phyloP scores from a whole-genome alignment of 2,888 invertebrate genomes.

The Tortricodes alternella region DNA sequence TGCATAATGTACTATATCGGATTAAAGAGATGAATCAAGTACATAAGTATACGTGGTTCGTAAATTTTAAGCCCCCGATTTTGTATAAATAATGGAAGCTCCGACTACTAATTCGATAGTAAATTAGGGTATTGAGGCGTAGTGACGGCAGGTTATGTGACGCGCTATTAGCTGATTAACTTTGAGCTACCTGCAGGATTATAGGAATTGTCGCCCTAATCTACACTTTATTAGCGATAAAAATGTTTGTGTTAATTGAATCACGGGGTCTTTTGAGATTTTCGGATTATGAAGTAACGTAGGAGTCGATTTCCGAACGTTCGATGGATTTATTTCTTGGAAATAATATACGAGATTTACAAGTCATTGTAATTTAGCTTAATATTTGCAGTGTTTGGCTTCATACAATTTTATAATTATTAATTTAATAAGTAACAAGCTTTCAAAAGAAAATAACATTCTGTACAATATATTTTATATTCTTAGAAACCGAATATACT shows the following conservation, averaged over 20 bases:
- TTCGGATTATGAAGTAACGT: slow-evolving; percentile 12
- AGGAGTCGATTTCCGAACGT: background rate
- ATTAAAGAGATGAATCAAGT: slow-evolving; percentile 53
- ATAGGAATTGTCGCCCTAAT: slow-evolving; percentile 62
- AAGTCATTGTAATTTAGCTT: background rate
- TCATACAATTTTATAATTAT: background rate
- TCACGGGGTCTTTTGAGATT: slow-evolving; percentile 5
- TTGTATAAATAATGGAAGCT: slow-evolving; percentile 52
- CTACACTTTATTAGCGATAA: slow-evolving; percentile 35
- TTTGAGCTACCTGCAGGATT: slow-evolving; percentile 58
- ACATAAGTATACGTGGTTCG: slow-evolving; percentile 59
- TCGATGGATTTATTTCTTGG: background rate
- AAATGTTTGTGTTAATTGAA: slow-evolving; percentile 26
- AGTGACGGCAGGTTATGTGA: slow-evolving; percentile 53
- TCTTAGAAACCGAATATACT: too few relatives aligned
- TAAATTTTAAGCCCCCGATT: slow-evolving; percentile 60
- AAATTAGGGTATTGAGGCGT: slow-evolving; percentile 69
- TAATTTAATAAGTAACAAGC: too few relatives aligned
- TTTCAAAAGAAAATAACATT: too few relatives aligned
- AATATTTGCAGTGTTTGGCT: background rate
- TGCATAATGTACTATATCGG: too few relatives aligned
- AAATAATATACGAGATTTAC: background rate
- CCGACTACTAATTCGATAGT: slow-evolving; percentile 63
- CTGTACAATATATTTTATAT: too few relatives aligned
- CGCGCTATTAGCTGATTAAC: slow-evolving; percentile 58